Base-by-base conservation (phyloP, 37 sponge, comb jelly and placozoan genomes). In the Halisarca cf. caerulea region DNA sequence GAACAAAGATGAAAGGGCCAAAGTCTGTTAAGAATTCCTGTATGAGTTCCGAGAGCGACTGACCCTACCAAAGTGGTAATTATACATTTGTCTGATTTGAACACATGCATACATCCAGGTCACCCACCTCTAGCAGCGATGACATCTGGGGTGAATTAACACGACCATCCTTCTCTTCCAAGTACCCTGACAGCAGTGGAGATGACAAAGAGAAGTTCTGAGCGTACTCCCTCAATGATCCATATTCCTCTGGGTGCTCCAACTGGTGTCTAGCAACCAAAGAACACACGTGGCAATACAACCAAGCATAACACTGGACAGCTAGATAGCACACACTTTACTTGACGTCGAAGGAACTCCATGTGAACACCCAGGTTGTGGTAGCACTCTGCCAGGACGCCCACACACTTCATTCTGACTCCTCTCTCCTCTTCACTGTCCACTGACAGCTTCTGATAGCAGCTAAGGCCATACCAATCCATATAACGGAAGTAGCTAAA, bases 321-420 rank as follows among this genome's bases (percentile, higher is more conserved):
- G n/a, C 9, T 40, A 24, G 30, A 20, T 35, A n/a, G 8, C 0
- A 32, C 62, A 0, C 79, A 92, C 96, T 84, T 92, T 20, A 85
- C 91, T 86, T 91, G 92, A 68, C 84, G 74, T 53, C 85, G 86
- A 21, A 97, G 87, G 77, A 90, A 94, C 36, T 89, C 92, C 84
- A 85, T 87, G 88, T 99, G 99, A 3, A 77, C 71, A 81, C 85
- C 92, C 33, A 99, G 87, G 72, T 84, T 60, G 23, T 71, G 72
- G 79, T 91, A 95, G 54, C 84, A 79, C 43, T 82, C 72, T 32
- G 89, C 82, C 41, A 99, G 80, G 54, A 99, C 86, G 1, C 99
- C 99, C 9, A 99, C 96, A 33, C 89, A 86, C 86, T 93, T 97
- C 99, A 99, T 99, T 20, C 99, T 84, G 5, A 90, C 99, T 0